Conservation (phyloP, 2,888 invertebrate species). For the Poecilobothrus nobilitatus region DNA sequence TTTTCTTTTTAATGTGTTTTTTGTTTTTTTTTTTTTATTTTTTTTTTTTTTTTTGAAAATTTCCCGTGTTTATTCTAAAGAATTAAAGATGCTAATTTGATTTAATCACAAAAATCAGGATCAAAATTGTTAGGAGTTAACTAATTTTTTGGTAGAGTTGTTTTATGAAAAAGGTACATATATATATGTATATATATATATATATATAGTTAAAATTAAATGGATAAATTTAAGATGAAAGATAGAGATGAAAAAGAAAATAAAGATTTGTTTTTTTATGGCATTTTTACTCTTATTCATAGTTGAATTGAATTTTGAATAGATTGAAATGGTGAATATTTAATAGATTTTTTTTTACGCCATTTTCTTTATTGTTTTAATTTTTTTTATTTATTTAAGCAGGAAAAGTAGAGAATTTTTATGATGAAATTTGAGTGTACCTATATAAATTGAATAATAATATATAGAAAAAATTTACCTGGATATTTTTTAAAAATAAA, state of each 20-base stretch:
- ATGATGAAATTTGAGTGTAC: no score
- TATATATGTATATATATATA: no score
- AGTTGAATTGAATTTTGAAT: conserved; percentile 1
- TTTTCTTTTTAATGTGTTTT: no score
- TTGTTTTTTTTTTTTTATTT: not conserved
- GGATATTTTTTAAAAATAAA: no score
- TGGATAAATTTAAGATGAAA: not conserved
- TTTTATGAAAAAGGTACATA: not conserved
- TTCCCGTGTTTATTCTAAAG: not conserved
- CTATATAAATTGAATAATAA: no score
- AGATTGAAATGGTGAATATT: not conserved
- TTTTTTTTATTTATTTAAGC: no score
- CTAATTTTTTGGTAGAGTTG: not conserved
- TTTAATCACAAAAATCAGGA: not conserved
- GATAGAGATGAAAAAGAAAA: no score
- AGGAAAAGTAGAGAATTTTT: no score
- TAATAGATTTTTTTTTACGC: no score
- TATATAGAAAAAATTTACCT: no score
- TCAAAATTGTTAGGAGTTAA: not conserved
- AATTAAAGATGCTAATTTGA: conserved; percentile 1
- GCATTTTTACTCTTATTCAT: not conserved
- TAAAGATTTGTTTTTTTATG: not conserved
- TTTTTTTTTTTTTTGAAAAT: not conserved
- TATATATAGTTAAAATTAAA: no score
- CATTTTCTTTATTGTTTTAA: no score